Conservation (phyloP, 2,888 invertebrate genomes). For the Neoitamus cyanurus region DNA sequence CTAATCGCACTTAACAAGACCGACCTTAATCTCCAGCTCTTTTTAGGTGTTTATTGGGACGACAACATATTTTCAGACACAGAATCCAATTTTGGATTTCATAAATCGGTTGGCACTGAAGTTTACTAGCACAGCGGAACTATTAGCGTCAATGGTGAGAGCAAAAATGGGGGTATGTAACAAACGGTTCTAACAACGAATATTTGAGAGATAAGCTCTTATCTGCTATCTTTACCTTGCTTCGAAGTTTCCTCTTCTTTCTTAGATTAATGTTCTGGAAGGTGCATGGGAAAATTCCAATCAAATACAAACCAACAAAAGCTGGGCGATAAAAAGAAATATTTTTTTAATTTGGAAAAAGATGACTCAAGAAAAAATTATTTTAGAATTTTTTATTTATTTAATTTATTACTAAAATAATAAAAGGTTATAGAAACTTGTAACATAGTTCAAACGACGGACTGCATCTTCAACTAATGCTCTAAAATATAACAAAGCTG, state of each 20-base stretch:
- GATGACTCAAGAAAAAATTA: too few relatives aligned
- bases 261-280: neutral
- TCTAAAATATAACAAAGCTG: too few relatives aligned
- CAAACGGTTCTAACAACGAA: neutral
- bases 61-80: slow-evolving; percentile 46
- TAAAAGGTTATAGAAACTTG: too few relatives aligned
- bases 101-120: slow-evolving; percentile 55
- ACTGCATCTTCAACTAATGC: too few relatives aligned
- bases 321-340: neutral
- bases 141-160: slow-evolving; percentile 55
- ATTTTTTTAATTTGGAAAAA: too few relatives aligned
- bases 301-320: neutral
- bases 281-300: neutral
- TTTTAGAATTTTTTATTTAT: too few relatives aligned
- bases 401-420: too few relatives aligned
- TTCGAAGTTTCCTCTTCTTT: neutral
- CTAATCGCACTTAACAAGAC: neutral
- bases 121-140: slow-evolving; percentile 56
- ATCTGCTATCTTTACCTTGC: neutral
- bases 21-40: neutral
- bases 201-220: neutral
- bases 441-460: too few relatives aligned
- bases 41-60: neutral
- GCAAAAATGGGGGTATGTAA: slow-evolving; percentile 21
- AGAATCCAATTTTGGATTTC: slow-evolving; percentile 55